Conservation (phyloP, 2,888 invertebrate species). For the Unio pictorum region DNA sequence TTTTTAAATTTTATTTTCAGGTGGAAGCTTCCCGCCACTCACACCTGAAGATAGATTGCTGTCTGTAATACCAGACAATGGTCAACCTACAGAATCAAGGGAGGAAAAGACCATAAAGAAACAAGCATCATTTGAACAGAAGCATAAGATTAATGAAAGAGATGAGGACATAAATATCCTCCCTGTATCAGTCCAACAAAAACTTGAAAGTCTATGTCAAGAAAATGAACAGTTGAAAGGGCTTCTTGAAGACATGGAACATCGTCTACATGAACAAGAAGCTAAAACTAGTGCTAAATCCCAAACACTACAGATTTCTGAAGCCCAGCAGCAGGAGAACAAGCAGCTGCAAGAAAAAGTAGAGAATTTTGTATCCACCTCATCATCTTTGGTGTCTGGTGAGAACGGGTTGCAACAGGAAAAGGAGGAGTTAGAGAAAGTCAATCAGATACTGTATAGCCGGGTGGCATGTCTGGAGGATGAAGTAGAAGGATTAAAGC, state of each 20-base stretch:
- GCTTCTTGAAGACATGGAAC: constrained; percentile 24
- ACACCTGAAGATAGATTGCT: background rate
- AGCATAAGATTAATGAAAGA: background rate
- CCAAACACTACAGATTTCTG: constrained; percentile 10
- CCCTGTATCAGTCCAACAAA: constrained; percentile 2
- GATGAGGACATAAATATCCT: constrained; percentile 3
- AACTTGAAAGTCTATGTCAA: constrained; percentile 10
- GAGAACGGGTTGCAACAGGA: constrained; percentile 14
- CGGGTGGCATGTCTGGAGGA: constrained; percentile 48
- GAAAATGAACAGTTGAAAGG: constrained; percentile 32
- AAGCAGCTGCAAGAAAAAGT: constrained; percentile 23
- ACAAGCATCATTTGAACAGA: background rate
- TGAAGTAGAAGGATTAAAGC: constrained; percentile 36
- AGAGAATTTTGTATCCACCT: constrained; percentile 17
- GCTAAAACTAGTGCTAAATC: constrained; percentile 10
- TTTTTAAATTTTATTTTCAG: no score
- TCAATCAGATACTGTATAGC: constrained; percentile 47
- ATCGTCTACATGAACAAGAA: constrained; percentile 26
- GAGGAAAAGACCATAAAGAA: background rate
- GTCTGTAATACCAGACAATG: background rate
- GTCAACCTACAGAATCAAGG: background rate
- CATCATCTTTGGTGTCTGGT: constrained; percentile 9
- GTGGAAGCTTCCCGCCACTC: no score
- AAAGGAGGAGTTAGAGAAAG: constrained; percentile 26
- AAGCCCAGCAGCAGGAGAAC: constrained; percentile 26